Conservation (phyloP, 2,888 invertebrate species). For the Acleris cristana region DNA sequence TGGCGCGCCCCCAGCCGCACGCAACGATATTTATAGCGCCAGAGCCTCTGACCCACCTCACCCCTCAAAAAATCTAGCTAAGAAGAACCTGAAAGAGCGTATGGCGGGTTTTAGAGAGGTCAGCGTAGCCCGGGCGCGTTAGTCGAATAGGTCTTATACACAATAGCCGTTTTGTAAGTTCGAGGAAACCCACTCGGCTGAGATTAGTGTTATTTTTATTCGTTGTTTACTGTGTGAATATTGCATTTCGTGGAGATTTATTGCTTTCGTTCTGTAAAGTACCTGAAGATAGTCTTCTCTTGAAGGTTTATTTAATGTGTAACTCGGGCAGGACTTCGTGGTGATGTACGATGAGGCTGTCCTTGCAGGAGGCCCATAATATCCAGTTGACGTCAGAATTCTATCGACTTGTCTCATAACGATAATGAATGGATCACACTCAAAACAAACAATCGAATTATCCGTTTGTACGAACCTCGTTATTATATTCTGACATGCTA, state of each 20-base stretch:
- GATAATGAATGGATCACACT: no score
- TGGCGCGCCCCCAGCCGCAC: constrained; percentile 45
- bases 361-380: no score
- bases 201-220: constrained; percentile 32
- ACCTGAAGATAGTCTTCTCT: not conserved
- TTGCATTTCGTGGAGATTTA: constrained; percentile 19
- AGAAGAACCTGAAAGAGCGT: not conserved
- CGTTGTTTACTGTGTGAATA: constrained; percentile 23
- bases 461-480: no score
- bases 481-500: no score
- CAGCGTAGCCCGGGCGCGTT: not conserved
- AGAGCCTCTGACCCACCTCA: not conserved
- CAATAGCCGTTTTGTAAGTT: constrained; percentile 25
- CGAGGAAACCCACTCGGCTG: constrained; percentile 16
- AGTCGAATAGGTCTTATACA: constrained; percentile 19
- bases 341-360: no score
- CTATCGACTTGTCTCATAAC: no score
- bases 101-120: not conserved
- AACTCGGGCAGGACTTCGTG: no score
- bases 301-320: not conserved
- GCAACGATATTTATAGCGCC: constrained; percentile 30
- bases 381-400: no score
- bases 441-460: no score
- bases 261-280: constrained; percentile 16
- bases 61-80: not conserved